A percentile compares a stretch with the other conserved stretches of the same genome.
Conservation (phyloP, 1,140 invertebrate genomes). For the Leptopilina clavipes region DNA sequence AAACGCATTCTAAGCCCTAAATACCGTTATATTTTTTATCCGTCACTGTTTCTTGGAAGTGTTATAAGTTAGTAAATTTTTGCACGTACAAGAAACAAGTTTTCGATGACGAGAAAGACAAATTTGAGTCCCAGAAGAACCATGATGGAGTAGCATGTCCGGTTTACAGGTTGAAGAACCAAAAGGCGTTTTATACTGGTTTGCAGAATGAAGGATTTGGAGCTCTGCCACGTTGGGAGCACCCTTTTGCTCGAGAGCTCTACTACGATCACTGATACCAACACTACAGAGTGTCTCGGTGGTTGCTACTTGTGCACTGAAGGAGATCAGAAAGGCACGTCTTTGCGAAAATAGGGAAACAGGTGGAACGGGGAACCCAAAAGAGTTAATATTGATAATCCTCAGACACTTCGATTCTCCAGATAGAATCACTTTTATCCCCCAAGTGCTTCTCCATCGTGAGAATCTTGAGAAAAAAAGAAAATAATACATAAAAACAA, state of each 20-base stretch:
- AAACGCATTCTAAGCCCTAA: too few relatives aligned
- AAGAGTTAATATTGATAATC: conserved; percentile 73
- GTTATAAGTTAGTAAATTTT: too few relatives aligned
- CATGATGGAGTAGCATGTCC: conserved; percentile 41
- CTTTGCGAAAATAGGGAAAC: conserved; percentile 58
- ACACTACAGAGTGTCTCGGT: conserved; percentile 63
- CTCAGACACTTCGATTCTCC: conserved; percentile 42
- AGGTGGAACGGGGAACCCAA: conserved; percentile 52
- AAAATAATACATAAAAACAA: not conserved
- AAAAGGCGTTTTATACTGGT: conserved; percentile 40
- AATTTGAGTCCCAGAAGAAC: conserved; percentile 5
- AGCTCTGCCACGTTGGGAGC: conserved; percentile 70
- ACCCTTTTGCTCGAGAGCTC: conserved; percentile 70
- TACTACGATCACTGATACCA: conserved; percentile 73
- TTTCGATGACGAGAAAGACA: not conserved
- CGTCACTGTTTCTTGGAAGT: too few relatives aligned
- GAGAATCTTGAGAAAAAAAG: too few relatives aligned
- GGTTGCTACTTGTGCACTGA: conserved; percentile 61
- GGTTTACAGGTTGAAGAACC: conserved; percentile 41
- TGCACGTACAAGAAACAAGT: not conserved
- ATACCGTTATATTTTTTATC: too few relatives aligned
- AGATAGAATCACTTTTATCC: conserved; percentile 19
- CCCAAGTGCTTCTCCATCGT: not conserved
- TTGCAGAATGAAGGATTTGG: conserved; percentile 66
- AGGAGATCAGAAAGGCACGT: conserved; percentile 55